Conservation (phyloP, 2,888 invertebrate species). For the Scaptomyza caliginosa region DNA sequence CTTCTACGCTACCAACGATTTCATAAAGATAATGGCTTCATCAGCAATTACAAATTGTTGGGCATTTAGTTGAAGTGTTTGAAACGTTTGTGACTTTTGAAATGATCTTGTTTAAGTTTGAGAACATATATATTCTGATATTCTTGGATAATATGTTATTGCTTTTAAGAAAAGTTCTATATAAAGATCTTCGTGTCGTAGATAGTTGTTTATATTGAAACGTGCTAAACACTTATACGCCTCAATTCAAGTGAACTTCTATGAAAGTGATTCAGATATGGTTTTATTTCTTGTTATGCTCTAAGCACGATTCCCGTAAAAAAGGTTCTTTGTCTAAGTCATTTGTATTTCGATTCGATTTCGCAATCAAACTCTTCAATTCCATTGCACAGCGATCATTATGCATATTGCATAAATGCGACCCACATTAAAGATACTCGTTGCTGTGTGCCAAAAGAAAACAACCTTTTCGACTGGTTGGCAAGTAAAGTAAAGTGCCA, state of each 20-base stretch:
- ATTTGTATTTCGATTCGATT: not conserved
- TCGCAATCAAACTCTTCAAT: conserved; percentile 6
- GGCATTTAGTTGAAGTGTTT: not conserved
- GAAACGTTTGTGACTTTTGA: conserved; percentile 19
- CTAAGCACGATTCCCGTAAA: not conserved
- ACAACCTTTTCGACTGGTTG: conserved; percentile 15
- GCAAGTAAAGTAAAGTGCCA: conserved; percentile 30
- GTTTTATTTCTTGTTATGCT: not conserved
- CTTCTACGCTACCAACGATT: too few relatives aligned
- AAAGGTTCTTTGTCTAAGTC: too few relatives aligned
- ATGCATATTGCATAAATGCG: conserved; percentile 25
- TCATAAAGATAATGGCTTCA: conserved; percentile 32
- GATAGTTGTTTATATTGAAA: conserved; percentile 10
- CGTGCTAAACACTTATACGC: conserved; percentile 16
- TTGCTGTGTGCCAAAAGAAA: conserved; percentile 21
- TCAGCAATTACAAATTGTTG: conserved; percentile 3
- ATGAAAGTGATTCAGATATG: not conserved
- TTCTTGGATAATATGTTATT: not conserved
- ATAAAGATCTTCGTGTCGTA: not conserved
- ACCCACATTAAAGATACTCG: conserved; percentile 35
- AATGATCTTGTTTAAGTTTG: not conserved
- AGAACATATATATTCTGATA: too few relatives aligned
- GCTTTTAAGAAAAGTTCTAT: not conserved
- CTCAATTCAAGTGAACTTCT: not conserved
- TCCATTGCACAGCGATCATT: conserved; percentile 7